Conservation (phyloP, 2,113 vertebrate genomes). For the Rhinogobius similis region DNA sequence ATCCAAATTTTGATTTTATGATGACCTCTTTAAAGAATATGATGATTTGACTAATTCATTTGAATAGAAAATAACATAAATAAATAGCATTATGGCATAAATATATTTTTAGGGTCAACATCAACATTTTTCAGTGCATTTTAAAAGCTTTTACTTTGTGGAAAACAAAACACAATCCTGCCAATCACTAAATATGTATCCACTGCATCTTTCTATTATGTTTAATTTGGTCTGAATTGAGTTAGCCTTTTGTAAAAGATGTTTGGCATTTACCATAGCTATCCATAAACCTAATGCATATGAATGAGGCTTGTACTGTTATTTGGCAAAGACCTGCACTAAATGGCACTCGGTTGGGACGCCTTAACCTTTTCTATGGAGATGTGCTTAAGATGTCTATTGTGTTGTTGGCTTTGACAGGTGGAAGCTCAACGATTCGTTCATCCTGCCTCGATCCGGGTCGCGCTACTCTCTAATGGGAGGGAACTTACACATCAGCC, state of each 20-base stretch:
- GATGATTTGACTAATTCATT: neutral
- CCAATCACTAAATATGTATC: neutral
- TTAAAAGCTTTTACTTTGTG: neutral
- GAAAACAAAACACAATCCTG: neutral
- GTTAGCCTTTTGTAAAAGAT: neutral
- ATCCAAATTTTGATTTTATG: no score
- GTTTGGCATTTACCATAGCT: neutral
- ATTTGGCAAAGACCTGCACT: neutral
- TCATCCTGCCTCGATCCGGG: slow-evolving; percentile 80
- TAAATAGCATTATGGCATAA: neutral
- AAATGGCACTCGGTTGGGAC: neutral
- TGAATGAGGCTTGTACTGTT: neutral
- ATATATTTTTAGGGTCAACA: neutral
- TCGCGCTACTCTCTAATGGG: slow-evolving; percentile 86
- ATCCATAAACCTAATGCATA: neutral
- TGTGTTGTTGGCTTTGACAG: slow-evolving; percentile 74
- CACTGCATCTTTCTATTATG: neutral
- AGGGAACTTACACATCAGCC: slow-evolving; percentile 89
- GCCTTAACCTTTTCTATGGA: neutral
- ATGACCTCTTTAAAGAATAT: no score
- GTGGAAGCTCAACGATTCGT: slow-evolving; percentile 92
- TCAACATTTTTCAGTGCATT: neutral
- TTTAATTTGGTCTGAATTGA: neutral
- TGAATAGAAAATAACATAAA: neutral
- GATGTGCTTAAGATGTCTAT: neutral